Conservation (phyloP, 2,888 invertebrate genomes). For the Epistrophella euchroma region DNA sequence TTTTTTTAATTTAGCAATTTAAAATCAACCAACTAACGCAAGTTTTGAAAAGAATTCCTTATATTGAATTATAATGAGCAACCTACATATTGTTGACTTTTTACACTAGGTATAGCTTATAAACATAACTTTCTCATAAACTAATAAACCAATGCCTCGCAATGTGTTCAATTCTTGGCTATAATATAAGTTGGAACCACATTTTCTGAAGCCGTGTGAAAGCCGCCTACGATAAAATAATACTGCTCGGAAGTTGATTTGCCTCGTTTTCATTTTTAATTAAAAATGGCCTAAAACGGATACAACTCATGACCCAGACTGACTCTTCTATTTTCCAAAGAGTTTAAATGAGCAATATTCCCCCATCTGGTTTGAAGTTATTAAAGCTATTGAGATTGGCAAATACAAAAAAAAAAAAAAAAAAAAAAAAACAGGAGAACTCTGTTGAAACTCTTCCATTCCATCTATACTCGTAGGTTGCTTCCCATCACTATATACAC, state of each 20-base stretch:
- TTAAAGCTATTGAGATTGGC: not conserved
- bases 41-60: too few relatives aligned
- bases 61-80: too few relatives aligned
- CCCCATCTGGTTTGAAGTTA: not conserved
- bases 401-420: not conserved
- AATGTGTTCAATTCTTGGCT: not conserved
- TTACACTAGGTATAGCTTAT: too few relatives aligned
- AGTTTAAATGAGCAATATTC: not conserved
- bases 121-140: too few relatives aligned
- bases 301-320: not conserved
- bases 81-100: too few relatives aligned
- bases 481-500: not conserved
- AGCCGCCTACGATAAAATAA: not conserved
- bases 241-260: not conserved
- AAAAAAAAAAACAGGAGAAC: constrained; percentile 1
- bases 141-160: too few relatives aligned
- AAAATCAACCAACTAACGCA: too few relatives aligned
- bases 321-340: not conserved
- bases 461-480: not conserved
- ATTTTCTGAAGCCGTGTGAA: not conserved
- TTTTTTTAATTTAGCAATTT: too few relatives aligned
- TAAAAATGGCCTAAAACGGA: not conserved
- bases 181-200: not conserved
- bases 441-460: not conserved
- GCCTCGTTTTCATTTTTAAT: not conserved